Evolutionary conservation across 2,797 vertebrate species (phyloP), one percentile per base, ranked within the genome.

Genomic region (Meda fulgida): DNA sequence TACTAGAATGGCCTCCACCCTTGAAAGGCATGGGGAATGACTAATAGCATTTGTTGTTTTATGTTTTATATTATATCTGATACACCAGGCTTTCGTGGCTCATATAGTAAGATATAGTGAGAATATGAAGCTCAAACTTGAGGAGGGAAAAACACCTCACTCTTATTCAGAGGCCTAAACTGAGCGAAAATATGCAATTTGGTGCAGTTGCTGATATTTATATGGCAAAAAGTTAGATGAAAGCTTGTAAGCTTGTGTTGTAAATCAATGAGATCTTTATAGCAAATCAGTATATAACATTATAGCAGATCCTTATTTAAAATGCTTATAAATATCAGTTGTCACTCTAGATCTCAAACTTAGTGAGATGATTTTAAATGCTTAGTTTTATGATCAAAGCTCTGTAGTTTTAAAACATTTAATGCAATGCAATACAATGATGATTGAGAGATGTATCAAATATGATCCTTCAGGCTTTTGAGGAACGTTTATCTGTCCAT

Each of bases 21-120:
- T 9, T 36, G 46, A 73, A 73, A 51, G 46, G 63, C 51, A 84
- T 6, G 34, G 16, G 65, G 71, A 78, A 40, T 81, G 48, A 69
- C 67, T 34, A 55, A 78, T 46, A 66, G 29, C 11, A 31, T 34
- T 40, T 2, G 2, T 6, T n/a, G 34, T 23, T 23, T 67, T 4
- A 21, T 21, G 23, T 38, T n/a, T 16, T 43, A 23, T 40, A 40
- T 38, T 14, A 6, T 38, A 70, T 38, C 14, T 16, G 7, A 72
- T 71, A 43, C 7, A 26, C 26, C 13, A 71, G 38, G 13, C 23
- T 71, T 43, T 36, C 5, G 3, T 70, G 2, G 36, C 23, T 70
- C 23, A n/a, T 40, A 7, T 40, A n/a, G 5, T 69, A n/a, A 1
- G 10, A 3, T 40, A 40, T 43, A 13, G 5, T 26, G 3, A 43